Evolutionary conservation across 2,113 vertebrate species (phyloP).

Genomic region (Pelodiscus sinensis): DNA sequence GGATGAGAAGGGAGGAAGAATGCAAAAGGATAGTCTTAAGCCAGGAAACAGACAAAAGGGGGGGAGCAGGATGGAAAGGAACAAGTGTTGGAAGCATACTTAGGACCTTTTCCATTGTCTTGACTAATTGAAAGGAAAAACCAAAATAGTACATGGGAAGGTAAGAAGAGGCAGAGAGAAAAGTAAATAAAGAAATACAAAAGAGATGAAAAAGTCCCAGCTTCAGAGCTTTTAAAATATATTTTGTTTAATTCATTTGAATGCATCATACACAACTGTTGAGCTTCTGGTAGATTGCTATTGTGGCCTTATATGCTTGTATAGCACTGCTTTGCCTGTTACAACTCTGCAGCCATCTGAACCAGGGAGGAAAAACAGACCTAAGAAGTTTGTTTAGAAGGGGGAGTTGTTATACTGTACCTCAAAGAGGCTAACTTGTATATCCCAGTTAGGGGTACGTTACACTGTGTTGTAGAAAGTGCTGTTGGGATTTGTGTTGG

Average conservation of each 20-base stretch:
- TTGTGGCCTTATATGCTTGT: background rate
- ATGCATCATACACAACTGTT: background rate
- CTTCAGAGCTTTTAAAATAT: background rate
- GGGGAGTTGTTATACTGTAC: slow-evolving; percentile 10
- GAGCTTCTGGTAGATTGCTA: rapidly evolving
- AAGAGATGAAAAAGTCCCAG: background rate
- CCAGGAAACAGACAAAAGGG: background rate
- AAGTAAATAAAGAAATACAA: background rate
- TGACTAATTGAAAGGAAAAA: background rate
- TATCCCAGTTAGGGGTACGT: background rate
- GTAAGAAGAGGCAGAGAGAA: background rate
- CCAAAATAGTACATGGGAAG: background rate
- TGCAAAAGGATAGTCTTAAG: background rate
- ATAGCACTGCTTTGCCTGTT: rapidly evolving
- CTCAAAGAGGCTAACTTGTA: background rate
- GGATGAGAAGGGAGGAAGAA: background rate
- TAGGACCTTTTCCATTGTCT: background rate
- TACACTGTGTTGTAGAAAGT: slow-evolving; percentile 46
- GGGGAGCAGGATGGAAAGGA: background rate
- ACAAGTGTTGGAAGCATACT: background rate
- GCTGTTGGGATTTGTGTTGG: slow-evolving; percentile 58
- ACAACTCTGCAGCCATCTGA: background rate
- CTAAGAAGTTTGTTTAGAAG: background rate
- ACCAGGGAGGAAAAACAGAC: background rate
- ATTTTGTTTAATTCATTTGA: slow-evolving; percentile 3